A percentile compares a stretch with the other conserved stretches of the same genome.
Evolutionary conservation across 2,888 invertebrate genomes (phyloP).

Genomic region (Merodon equestris): DNA sequence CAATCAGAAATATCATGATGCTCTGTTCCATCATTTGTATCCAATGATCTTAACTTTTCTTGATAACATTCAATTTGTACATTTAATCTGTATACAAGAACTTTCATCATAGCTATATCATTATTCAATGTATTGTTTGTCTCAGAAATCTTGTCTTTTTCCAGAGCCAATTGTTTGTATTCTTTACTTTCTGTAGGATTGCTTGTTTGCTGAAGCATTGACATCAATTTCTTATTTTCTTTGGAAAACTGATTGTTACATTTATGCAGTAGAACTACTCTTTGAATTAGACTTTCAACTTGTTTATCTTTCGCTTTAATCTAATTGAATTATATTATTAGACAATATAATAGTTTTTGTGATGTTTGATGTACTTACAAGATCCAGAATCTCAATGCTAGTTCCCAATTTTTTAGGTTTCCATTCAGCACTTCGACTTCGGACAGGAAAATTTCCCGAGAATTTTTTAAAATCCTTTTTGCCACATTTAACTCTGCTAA

Average conservation of each 20-base stretch:
- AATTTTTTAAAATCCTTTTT: slow-evolving; percentile 73
- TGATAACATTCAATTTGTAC: slow-evolving; percentile 88
- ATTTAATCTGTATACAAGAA: slow-evolving; percentile 87
- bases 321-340: slow-evolving; percentile 76
- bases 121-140: slow-evolving; percentile 82
- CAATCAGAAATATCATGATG: slow-evolving; percentile 60
- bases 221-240: slow-evolving; percentile 82
- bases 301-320: slow-evolving; percentile 82
- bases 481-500: slow-evolving; percentile 14
- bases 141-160: slow-evolving; percentile 72
- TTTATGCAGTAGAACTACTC: slow-evolving; percentile 81
- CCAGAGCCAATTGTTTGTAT: slow-evolving; percentile 73
- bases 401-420: slow-evolving; percentile 44
- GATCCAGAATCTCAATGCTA: slow-evolving; percentile 8
- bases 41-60: slow-evolving; percentile 81
- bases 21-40: slow-evolving; percentile 67
- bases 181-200: slow-evolving; percentile 76
- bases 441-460: slow-evolving; percentile 75
- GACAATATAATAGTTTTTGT: no score
- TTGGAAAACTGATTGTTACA: slow-evolving; percentile 83
- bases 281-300: slow-evolving; percentile 83
- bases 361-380: slow-evolving; percentile 30
- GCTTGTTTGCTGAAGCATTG: slow-evolving; percentile 79
- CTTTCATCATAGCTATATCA: slow-evolving; percentile 87
- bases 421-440: slow-evolving; percentile 75